Percentiles rank a stretch among this genome's conserved stretches.
Conservation (phyloP, 2,797 vertebrate species). For the Telmatherina bonti region DNA sequence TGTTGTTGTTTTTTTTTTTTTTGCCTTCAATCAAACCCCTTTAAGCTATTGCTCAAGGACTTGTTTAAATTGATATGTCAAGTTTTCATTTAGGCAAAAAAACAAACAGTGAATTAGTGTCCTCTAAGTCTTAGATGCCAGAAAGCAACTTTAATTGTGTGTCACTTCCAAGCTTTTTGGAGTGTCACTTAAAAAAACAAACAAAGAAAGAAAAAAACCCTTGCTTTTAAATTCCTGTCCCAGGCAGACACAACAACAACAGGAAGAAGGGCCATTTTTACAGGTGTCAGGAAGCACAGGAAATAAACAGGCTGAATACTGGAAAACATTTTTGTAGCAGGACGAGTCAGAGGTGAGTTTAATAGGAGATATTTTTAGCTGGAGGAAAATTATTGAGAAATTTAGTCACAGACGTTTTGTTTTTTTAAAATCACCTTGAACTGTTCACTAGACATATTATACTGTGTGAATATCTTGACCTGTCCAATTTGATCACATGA, state of each 20-base stretch:
- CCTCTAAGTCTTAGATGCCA: conserved; percentile 19
- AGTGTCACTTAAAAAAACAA: conserved; percentile 72
- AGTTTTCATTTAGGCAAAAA: conserved; percentile 34
- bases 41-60: background rate
- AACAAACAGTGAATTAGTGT: conserved; percentile 44
- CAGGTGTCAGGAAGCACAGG: conserved; percentile 97
- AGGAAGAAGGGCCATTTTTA: conserved; percentile 94
- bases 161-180: conserved; percentile 82
- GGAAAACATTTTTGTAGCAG: conserved; percentile 80
- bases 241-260: conserved; percentile 96
- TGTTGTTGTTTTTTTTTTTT: background rate
- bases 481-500: background rate
- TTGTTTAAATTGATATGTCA: background rate
- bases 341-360: conserved; percentile 80
- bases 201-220: conserved; percentile 59
- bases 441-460: too few relatives aligned
- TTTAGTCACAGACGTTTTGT: background rate
- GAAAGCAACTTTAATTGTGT: conserved; percentile 37
- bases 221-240: conserved; percentile 88
- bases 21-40: background rate
- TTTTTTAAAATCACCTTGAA: conserved; percentile 3
- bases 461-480: background rate
- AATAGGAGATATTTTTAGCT: conserved; percentile 77
- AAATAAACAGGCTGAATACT: conserved; percentile 86
- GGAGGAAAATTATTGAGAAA: conserved; percentile 53